Evolutionary conservation across 2,888 invertebrate genomes (phyloP).

Genomic region (Acanthosepion pharaonis): DNA sequence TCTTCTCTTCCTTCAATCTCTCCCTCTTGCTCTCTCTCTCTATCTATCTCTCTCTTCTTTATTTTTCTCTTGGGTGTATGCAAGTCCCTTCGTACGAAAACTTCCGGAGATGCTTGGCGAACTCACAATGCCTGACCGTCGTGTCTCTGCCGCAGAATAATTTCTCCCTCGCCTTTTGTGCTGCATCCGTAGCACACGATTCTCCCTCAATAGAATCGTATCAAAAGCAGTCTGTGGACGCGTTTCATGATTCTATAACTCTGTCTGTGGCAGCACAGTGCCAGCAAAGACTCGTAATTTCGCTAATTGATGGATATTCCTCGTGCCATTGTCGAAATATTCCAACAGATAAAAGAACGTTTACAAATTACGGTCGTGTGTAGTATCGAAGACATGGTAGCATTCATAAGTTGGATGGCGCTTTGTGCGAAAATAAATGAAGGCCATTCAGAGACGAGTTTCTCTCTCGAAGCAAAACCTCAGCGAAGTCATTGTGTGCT

Average conservation of each 20-base stretch:
- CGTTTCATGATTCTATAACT: constrained; percentile 46
- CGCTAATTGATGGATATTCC: constrained; percentile 45
- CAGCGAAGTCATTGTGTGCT: constrained; percentile 25
- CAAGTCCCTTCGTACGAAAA: constrained; percentile 33
- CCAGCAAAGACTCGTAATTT: constrained; percentile 43
- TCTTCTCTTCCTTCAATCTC: neutral
- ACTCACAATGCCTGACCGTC: neutral
- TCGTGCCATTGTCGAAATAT: constrained; percentile 44
- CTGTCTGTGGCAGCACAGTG: neutral
- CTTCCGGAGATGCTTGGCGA: constrained; percentile 22
- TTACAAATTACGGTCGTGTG: constrained; percentile 44
- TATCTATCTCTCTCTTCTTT: neutral
- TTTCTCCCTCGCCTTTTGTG: constrained; percentile 43
- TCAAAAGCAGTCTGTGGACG: constrained; percentile 37
- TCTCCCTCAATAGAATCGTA: constrained; percentile 39
- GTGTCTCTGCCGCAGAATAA: constrained; percentile 37
- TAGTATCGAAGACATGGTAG: constrained; percentile 41
- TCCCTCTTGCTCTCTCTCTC: neutral
- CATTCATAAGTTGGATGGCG: constrained; percentile 41
- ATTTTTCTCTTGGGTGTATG: neutral
- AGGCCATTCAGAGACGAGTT: constrained; percentile 36
- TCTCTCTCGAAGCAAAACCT: constrained; percentile 46
- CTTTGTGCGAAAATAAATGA: constrained; percentile 44
- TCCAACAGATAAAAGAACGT: constrained; percentile 36
- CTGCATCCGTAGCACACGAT: constrained; percentile 37